Conservation (phyloP, 2,113 vertebrate genomes). For the Brienomyrus brachyistius region DNA sequence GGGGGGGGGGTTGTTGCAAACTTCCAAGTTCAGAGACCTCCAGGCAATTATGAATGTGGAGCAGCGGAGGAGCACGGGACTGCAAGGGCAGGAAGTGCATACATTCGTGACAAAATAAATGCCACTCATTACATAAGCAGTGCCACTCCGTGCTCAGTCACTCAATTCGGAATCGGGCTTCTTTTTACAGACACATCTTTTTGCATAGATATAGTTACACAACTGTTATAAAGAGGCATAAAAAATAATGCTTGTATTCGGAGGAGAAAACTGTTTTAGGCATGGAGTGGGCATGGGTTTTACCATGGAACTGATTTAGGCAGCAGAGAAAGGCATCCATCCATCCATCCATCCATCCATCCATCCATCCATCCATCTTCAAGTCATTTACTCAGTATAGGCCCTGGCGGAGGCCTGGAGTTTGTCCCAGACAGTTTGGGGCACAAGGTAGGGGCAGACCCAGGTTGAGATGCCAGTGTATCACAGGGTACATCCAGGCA, state of each 20-base stretch:
- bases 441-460: background rate
- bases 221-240: background rate
- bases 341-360: background rate
- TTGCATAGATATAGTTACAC: background rate
- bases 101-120: background rate
- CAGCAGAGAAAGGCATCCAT: background rate
- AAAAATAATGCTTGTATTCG: background rate
- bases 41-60: slow-evolving; percentile 8
- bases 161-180: background rate
- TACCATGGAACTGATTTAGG: background rate
- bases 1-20: background rate
- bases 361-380: background rate
- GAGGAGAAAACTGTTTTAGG: background rate
- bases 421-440: background rate
- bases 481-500: background rate
- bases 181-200: background rate
- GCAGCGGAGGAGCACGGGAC: background rate
- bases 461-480: background rate
- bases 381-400: background rate
- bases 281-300: background rate
- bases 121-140: background rate
- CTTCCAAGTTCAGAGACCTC: slow-evolving; percentile 9
- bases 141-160: background rate
- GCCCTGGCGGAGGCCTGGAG: background rate
- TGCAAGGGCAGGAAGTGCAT: background rate